A percentile compares a stretch with the other conserved stretches of the same genome.
Evolutionary conservation across 2,113 vertebrate genomes (phyloP).

Genomic region (Corythaeola cristata): DNA sequence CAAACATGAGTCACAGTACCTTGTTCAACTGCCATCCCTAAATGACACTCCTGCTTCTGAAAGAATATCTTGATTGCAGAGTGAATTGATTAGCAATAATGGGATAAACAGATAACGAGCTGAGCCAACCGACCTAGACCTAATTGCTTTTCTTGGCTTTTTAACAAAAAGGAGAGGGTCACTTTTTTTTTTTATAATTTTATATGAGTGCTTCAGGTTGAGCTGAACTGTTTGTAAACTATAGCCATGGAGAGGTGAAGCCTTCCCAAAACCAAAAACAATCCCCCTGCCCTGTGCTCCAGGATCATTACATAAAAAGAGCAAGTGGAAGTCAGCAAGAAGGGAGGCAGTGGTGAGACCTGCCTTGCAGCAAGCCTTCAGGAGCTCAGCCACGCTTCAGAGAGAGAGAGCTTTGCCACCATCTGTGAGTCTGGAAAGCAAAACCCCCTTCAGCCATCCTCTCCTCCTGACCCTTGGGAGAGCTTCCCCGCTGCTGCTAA

Average conservation of each 20-base stretch:
- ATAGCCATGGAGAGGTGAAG: accelerated
- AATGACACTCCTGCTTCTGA: not conserved
- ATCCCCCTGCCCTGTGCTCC: not conserved
- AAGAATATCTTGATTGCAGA: not conserved
- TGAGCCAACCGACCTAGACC: not conserved
- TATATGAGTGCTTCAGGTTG: not conserved
- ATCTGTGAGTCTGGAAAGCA: not conserved
- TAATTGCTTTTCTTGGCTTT: not conserved
- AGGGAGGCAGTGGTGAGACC: not conserved
- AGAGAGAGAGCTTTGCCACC: not conserved
- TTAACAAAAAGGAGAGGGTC: not conserved
- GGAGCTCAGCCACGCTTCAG: not conserved
- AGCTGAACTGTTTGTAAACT: not conserved
- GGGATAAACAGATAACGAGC: not conserved
- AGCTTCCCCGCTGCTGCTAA: not conserved
- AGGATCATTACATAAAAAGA: not conserved
- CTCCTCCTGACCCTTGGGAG: not conserved
- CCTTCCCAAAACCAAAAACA: not conserved
- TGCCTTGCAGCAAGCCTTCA: not conserved
- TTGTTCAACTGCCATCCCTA: not conserved
- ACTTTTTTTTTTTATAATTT: not conserved
- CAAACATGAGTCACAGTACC: accelerated
- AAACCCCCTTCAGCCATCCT: not conserved
- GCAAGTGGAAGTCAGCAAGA: not conserved
- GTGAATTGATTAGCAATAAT: not conserved